These are phyloP conservation scores for Galerucella nymphaeae DNA, from an alignment of 2,888 invertebrate genomes.

Conservation along the genomic window DNA sequence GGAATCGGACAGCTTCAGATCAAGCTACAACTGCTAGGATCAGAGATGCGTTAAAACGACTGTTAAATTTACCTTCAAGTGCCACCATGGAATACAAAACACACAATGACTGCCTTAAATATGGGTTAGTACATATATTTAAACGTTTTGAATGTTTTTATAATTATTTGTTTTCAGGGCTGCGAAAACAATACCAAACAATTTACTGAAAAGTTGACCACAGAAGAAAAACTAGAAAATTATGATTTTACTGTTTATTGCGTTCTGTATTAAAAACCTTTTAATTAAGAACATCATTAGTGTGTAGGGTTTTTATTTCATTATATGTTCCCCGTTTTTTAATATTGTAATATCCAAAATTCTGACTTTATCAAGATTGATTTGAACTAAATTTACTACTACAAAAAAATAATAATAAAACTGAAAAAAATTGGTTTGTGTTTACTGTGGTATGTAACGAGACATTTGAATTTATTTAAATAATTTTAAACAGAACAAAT, in stretches of 20 bases:
- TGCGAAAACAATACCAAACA: conserved; percentile 60
- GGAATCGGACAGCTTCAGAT: conserved; percentile 96
- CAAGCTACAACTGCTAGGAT: conserved; percentile 89
- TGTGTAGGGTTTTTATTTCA: conserved; percentile 21
- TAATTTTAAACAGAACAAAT: too few relatives aligned
- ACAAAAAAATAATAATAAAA: too few relatives aligned
- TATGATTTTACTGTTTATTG: conserved; percentile 28
- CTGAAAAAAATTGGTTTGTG: too few relatives aligned
- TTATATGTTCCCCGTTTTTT: background rate
- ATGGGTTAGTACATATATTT: conserved; percentile 56
- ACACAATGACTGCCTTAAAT: conserved; percentile 85
- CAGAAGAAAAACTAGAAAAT: conserved; percentile 31
- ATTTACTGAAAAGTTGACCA: conserved; percentile 62
- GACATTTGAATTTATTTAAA: conserved; percentile 6
- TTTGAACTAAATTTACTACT: background rate
- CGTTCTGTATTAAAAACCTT: conserved; percentile 21
- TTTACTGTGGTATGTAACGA: too few relatives aligned
- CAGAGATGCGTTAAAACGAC: conserved; percentile 92
- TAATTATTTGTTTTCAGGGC: conserved; percentile 53
- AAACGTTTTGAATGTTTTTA: background rate
- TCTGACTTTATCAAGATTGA: background rate
- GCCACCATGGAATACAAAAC: conserved; percentile 95
- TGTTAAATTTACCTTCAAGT: conserved; percentile 93
- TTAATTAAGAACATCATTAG: conserved; percentile 27
- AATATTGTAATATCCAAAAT: background rate